Conservation (phyloP, 2,113 vertebrate genomes). For the Mugil cephalus region DNA sequence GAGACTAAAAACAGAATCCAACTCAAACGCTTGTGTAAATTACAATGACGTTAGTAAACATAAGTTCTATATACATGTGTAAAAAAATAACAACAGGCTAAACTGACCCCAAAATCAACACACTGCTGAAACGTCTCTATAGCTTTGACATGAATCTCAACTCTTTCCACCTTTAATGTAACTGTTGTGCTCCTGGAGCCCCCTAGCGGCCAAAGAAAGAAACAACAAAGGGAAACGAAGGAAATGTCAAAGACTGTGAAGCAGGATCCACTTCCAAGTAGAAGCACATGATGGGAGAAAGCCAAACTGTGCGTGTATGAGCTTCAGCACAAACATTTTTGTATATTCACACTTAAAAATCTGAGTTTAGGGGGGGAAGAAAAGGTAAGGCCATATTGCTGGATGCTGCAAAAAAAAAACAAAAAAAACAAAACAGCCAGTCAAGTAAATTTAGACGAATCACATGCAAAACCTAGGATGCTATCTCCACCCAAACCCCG, state of each 20-base stretch:
- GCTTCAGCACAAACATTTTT: constrained; percentile 29
- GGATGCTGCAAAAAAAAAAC: constrained; percentile 55
- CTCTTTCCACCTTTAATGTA: constrained; percentile 38
- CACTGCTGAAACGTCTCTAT: constrained; percentile 43
- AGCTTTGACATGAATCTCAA: constrained; percentile 21
- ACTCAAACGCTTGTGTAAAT: constrained; percentile 40
- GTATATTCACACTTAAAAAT: constrained; percentile 33
- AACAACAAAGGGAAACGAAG: not conserved
- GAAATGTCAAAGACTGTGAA: constrained; percentile 9
- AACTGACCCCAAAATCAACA: constrained; percentile 26
- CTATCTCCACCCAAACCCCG: not conserved
- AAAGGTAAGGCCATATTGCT: constrained; percentile 68
- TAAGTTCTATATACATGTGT: constrained; percentile 61
- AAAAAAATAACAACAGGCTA: constrained; percentile 42
- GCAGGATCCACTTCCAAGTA: not conserved
- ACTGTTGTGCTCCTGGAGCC: constrained; percentile 35
- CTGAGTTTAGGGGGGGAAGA: constrained; percentile 3
- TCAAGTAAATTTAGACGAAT: constrained; percentile 70
- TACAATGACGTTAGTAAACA: constrained; percentile 64
- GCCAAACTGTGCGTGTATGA: constrained; percentile 5
- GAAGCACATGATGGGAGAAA: constrained; percentile 1
- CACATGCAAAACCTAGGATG: constrained; percentile 47
- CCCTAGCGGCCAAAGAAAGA: constrained; percentile 46
- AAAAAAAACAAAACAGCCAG: too few species aligned
- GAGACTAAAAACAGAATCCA: constrained; percentile 34